Evolutionary conservation across 1,140 invertebrate genomes (phyloP).

Genomic region (Zaprionus lachaisei): DNA sequence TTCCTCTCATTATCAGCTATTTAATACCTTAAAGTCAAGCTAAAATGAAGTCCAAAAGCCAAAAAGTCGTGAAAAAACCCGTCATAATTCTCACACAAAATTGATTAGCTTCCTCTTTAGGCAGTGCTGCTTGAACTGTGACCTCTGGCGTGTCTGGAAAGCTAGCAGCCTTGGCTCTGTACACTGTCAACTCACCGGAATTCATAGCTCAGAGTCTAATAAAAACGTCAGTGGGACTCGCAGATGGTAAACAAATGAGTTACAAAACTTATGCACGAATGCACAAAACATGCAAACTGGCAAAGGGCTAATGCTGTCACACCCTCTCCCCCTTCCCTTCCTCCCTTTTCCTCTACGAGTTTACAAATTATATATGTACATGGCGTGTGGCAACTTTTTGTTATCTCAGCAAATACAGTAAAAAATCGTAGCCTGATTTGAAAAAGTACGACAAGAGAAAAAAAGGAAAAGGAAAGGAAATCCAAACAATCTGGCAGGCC

Average conservation of each 20-base stretch:
- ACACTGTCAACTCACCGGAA: conserved; percentile 35
- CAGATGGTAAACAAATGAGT: conserved; percentile 70
- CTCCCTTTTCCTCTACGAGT: neutral
- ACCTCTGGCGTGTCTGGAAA: neutral
- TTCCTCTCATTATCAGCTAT: neutral
- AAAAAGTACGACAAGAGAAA: conserved; percentile 14
- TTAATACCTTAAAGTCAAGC: neutral
- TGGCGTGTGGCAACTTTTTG: conserved; percentile 48
- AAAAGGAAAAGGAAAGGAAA: conserved; percentile 3
- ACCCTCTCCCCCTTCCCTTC: too few species aligned
- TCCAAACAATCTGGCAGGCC: conserved; percentile 24
- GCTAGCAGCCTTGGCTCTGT: neutral
- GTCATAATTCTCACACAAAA: neutral
- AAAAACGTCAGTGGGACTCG: conserved; percentile 66
- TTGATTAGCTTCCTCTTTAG: neutral
- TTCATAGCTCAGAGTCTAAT: conserved; percentile 35
- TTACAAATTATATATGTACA: conserved; percentile 64
- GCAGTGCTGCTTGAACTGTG: neutral
- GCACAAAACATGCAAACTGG: conserved; percentile 77
- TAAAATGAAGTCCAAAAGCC: neutral
- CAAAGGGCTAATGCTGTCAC: conserved; percentile 19
- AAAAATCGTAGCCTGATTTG: conserved; percentile 35
- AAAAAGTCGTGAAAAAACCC: neutral
- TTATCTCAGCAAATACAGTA: conserved; percentile 47
- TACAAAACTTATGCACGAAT: conserved; percentile 82